Evolutionary conservation across 1,140 invertebrate genomes (phyloP).

Genomic region (Drosophila triauraria): DNA sequence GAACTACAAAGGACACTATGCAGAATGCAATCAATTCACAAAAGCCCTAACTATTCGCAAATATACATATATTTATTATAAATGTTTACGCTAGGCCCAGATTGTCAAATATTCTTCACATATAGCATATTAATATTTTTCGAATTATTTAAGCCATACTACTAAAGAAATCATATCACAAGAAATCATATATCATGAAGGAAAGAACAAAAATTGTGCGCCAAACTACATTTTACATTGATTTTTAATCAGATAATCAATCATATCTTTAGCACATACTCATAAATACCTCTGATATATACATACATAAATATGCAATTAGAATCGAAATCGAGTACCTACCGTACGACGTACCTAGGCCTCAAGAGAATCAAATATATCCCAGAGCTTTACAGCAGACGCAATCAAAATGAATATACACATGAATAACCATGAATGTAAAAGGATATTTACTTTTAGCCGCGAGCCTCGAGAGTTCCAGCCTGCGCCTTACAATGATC

Average conservation of each 20-base stretch:
- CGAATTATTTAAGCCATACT: conserved; percentile 18
- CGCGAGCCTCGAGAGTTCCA: conserved; percentile 8
- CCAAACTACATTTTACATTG: neutral
- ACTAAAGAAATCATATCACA: conserved; percentile 14
- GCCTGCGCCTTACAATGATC: conserved; percentile 24
- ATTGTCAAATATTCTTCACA: conserved; percentile 14
- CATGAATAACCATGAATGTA: conserved; percentile 3
- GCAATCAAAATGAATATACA: conserved; percentile 50
- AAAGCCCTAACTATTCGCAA: conserved; percentile 22
- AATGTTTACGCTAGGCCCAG: conserved; percentile 34
- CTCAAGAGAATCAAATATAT: conserved; percentile 40
- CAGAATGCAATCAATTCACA: conserved; percentile 66
- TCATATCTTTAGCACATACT: conserved; percentile 26
- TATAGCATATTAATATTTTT: conserved; percentile 32
- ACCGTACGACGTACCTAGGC: conserved; percentile 55
- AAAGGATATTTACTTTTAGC: conserved; percentile 16
- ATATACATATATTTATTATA: conserved; percentile 43
- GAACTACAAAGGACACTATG: conserved; percentile 17
- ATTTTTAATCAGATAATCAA: conserved; percentile 7
- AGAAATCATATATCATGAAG: neutral
- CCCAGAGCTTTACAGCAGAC: conserved; percentile 53
- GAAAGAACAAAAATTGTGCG: neutral
- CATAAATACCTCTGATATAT: conserved; percentile 20
- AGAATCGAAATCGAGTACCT: conserved; percentile 60
- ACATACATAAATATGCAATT: conserved; percentile 15